A percentile compares a stretch with the other conserved stretches of the same genome.
Conservation (phyloP, 2,888 invertebrate species). For the Stenodema calcarata region DNA sequence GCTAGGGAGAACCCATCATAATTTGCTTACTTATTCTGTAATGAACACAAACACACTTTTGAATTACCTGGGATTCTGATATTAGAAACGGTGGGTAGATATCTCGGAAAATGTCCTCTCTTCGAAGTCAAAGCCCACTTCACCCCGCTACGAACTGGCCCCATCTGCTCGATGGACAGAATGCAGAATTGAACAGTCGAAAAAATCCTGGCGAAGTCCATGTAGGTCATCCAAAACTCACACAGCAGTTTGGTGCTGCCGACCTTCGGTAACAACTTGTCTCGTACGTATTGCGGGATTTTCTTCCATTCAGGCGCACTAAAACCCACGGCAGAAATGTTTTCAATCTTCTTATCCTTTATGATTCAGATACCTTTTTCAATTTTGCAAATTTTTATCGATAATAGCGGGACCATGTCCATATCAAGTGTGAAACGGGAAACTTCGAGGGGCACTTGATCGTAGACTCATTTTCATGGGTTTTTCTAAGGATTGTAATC, state of each 20-base stretch:
- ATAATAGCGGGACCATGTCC: too few species aligned
- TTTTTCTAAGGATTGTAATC: too few species aligned
- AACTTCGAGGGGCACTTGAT: too few species aligned
- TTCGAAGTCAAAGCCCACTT: constrained; percentile 6
- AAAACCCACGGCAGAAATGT: not conserved
- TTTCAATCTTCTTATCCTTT: too few species aligned
- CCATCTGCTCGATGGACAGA: constrained; percentile 13
- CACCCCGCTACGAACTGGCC: not conserved
- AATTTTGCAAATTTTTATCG: too few species aligned
- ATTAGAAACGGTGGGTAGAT: not conserved
- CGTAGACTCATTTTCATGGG: too few species aligned
- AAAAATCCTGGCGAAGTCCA: not conserved
- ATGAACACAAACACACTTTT: too few species aligned
- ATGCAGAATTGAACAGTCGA: not conserved
- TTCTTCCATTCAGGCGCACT: constrained; percentile 11
- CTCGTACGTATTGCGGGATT: constrained; percentile 25
- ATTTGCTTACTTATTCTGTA: too few species aligned
- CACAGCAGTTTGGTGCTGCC: not conserved
- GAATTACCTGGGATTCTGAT: not conserved
- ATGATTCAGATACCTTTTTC: too few species aligned
- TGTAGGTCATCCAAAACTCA: constrained; percentile 24
- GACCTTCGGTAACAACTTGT: not conserved
- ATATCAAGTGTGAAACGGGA: too few species aligned
- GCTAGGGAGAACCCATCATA: too few species aligned
- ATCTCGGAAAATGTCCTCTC: constrained; percentile 2